Conservation (phyloP, 2,113 vertebrate species). For the Erythrolamprus reginae region DNA sequence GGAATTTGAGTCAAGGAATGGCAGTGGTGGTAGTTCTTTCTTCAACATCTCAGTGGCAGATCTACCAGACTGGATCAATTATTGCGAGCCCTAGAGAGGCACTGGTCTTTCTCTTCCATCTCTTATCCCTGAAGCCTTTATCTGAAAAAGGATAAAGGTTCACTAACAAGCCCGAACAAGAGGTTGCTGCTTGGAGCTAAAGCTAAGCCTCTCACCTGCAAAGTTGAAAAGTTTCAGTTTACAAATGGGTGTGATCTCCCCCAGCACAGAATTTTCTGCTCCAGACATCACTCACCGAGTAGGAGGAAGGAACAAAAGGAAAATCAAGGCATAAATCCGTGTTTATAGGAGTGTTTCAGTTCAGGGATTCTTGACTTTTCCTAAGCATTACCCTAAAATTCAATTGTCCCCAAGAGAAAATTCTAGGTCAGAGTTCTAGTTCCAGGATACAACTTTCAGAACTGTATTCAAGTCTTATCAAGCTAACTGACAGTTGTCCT, state of each 20-base stretch:
- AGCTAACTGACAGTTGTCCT: not conserved
- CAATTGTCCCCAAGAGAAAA: not conserved
- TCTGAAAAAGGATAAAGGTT: constrained; percentile 55
- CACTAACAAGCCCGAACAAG: constrained; percentile 52
- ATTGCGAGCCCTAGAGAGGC: not conserved
- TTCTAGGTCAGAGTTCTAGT: not conserved
- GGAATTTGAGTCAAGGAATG: not conserved
- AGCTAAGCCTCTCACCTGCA: not conserved
- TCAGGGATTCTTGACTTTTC: not conserved
- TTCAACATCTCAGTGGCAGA: rapidly evolving
- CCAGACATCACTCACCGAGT: not conserved
- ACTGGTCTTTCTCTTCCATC: constrained; percentile 12
- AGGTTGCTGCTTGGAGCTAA: not conserved
- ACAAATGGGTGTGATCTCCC: constrained; percentile 22
- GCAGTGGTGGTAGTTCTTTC: not conserved
- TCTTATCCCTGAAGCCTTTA: not conserved
- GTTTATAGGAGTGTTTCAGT: not conserved
- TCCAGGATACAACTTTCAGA: not conserved
- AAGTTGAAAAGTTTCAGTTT: constrained; percentile 8
- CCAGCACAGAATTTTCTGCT: not conserved
- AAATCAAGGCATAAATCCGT: not conserved
- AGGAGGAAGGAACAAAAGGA: too few species aligned
- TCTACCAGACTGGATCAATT: not conserved
- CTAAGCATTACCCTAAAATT: not conserved
- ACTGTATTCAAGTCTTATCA: not conserved